Evolutionary conservation across 2,888 invertebrate species (phyloP), one percentile per base, ranked within the genome.

Genomic region (Apodemia mormo): DNA sequence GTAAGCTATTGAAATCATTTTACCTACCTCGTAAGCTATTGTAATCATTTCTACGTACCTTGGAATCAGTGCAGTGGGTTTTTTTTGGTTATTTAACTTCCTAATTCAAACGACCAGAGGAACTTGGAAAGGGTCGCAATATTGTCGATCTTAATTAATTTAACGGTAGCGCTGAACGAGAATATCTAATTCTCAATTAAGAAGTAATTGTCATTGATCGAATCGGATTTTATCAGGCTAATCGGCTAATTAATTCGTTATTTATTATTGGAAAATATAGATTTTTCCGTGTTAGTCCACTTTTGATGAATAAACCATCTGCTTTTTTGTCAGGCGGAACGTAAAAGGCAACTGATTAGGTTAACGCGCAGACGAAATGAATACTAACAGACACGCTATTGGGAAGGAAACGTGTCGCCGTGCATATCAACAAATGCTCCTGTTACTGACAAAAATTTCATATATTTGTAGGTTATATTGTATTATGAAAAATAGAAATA

Each of bases 101-200:
- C 22, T 22, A 22, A 22, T 22, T 22, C 22, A 22, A 22, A 22
- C 22, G 22, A 22, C 49, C 5, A 14, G 5, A n/a, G 49, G 3
- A 45, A 45, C 10, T 45, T 12, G 45, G 45, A 14, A n/a, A 49
- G 49, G 49, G 49, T 49, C 5, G 5, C n/a, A 52, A 52, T 52
- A 52, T 52, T 52, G 52, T 54, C 52, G 52, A 54, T 54, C 14
- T 54, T 54, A 54, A 54, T 54, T 54, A 54, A 54, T 2, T 54
- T 54, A 54, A n/a, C n/a, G 52, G 22, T n/a, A 14, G 52, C 22
- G 52, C 22, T 22, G 22, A 54, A 22, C 52, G 52, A 22, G 22
- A 54, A 54, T 54, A 22, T 54, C 52, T 54, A 54, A 54, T 54
- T 54, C 52, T 54, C 52, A 54, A 54, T 54, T 54, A 54, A 54